A percentile compares a stretch with the other conserved stretches of the same genome.
Evolutionary conservation across 2,113 vertebrate genomes (phyloP).

Genomic region (Numenius arquata): DNA sequence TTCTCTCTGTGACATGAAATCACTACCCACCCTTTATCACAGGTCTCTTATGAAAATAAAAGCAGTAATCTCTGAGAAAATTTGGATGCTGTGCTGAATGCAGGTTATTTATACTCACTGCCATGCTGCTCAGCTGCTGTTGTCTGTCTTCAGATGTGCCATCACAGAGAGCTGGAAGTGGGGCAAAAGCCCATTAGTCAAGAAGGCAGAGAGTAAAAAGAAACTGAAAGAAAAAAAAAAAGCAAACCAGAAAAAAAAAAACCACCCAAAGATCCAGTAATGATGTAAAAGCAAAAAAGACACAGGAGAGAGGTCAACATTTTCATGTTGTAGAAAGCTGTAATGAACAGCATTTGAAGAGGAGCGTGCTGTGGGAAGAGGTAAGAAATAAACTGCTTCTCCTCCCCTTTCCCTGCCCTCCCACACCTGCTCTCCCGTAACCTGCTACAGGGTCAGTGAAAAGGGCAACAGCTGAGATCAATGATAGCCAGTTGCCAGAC

Average conservation of each 20-base stretch:
- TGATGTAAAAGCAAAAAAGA: not conserved
- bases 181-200: not conserved
- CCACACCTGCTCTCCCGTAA: too few species aligned
- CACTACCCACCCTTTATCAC: not conserved
- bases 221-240: not conserved
- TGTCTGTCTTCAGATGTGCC: not conserved
- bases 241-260: not conserved
- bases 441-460: not conserved
- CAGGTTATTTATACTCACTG: not conserved
- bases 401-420: not conserved
- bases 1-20: not conserved
- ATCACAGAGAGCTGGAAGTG: not conserved
- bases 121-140: not conserved
- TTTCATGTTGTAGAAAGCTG: fast-evolving
- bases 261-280: not conserved
- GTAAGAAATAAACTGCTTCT: not conserved
- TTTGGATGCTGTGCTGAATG: not conserved
- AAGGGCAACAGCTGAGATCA: not conserved
- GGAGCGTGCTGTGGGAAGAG: fast-evolving
- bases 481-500: not conserved
- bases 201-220: not conserved
- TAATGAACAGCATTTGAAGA: fast-evolving
- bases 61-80: not conserved
- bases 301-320: not conserved
- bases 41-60: not conserved